Evolutionary conservation across 37 sponge, comb jelly and placozoan genomes (phyloP), one percentile per base, ranked within the genome.

Genomic region (Geodia barretti): DNA sequence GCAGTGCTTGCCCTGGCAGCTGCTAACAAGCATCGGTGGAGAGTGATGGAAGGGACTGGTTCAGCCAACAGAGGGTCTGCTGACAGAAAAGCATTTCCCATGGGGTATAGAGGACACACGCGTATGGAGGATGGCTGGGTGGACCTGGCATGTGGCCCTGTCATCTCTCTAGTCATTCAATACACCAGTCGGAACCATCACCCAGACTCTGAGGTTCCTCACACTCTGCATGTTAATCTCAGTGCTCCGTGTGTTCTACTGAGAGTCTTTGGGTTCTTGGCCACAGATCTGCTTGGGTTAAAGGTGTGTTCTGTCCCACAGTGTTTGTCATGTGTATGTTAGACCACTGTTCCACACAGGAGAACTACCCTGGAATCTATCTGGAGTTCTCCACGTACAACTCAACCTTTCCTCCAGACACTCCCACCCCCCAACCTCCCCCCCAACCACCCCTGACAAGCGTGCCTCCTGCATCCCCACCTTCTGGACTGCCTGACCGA

Each of bases 311-410:
- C 24, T 30, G 2, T 9, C 4, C 24, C 74, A 75, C 70, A 69
- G 1, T 9, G 29, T 69, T 28, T 62, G 26, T 69, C 31, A 33
- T 2, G 31, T 4, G 23, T 7, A 14, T 9, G 32, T 29, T 33
- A 35, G 5, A 35, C 26, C 5, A 26, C 9, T 28, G 5, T 7
- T 4, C 24, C 14, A 20, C 21, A 9, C 63, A 91, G 87, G 88
- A 87, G 62, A 92, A 92, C 72, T 92, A 87, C 64, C 71, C 84
- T 0, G 89, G 93, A 28, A 86, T 85, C n/a, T 92, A 82, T 54
- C 78, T 86, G 2, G 64, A 84, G 24, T 47, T 92, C 60, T 76
- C 79, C 1, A 29, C 74, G 1, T 92, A 79, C 65, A 61, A 79
- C 41, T 85, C 90, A 17, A 73, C 42, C 43, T 32, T 60, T 29